Evolutionary conservation across 2,113 vertebrate species (phyloP), one percentile per base, ranked within the genome.

Genomic region (Orientallactaga bullata): DNA sequence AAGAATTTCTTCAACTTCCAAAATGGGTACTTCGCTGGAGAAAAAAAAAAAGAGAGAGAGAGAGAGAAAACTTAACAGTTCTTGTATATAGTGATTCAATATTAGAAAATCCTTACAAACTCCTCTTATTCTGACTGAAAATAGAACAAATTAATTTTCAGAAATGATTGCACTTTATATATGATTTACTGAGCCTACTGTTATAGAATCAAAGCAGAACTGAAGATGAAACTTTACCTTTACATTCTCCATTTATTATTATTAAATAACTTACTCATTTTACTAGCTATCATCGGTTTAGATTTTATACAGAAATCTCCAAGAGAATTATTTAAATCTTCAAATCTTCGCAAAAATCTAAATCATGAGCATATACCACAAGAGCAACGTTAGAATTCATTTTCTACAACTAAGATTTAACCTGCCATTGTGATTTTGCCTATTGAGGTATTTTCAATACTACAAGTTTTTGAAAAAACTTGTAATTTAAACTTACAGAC

Each of bases 1-100:
- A 60, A 88, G 80, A 84, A 90, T 83, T 81, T 78, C 8, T 83
- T 66, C 7, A 92, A 12, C 2, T 30, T 89, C 9, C 13, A 60
- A 66, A 66, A 60, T 78, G 21, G 24, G 20, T 66, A 72, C 9
- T 37, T 35, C 26, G 1, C 39, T 78, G 32, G 69, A 81, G 37
- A 42, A 63, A 85, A 94, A 66, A 74, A 42, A 68, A 47, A 81
- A 89, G 37, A n/a, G n/a, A n/a, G n/a, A n/a, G n/a, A n/a, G n/a
- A n/a, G n/a, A n/a, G 30, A 55, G 32, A 76, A 69, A 39, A 76
- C 8, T 73, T 78, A 35, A 47, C 30, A 83, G 42, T 51, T 94
- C 47, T 73, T 35, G 23, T 2, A 65, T 6, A 94, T 89, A 0
- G 0, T 58, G 35, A 68, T 30, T 73, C 35, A 86, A 77, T 82